Conservation (phyloP, 92 coral and sea anemone genomes). For the Paragorgia papillata region DNA sequence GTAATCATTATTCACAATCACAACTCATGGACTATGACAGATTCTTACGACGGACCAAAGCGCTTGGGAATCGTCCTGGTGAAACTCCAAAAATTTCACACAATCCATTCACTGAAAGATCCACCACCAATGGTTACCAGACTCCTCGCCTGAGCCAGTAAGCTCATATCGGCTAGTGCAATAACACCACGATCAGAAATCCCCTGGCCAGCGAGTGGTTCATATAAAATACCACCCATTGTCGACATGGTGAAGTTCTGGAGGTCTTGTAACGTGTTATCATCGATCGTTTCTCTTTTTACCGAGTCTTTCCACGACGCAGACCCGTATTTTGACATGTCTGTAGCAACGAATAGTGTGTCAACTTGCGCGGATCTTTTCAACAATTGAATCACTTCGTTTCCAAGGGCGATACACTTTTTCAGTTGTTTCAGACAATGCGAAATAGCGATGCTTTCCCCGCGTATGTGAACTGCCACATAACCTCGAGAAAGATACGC, state of each 20-base stretch:
- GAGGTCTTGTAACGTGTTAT: slow-evolving; percentile 41
- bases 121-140: slow-evolving; percentile 88
- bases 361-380: slow-evolving; percentile 25
- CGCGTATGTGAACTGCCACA: slow-evolving; percentile 80
- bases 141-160: slow-evolving; percentile 72
- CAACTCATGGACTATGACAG: slow-evolving; percentile 4
- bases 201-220: slow-evolving; percentile 59
- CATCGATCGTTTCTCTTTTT: background rate
- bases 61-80: slow-evolving; percentile 20
- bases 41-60: slow-evolving; percentile 16
- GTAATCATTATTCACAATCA: background rate
- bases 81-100: slow-evolving; percentile 72
- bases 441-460: slow-evolving; percentile 81
- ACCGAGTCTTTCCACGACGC: slow-evolving; percentile 59
- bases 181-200: slow-evolving; percentile 80
- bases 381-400: slow-evolving; percentile 54
- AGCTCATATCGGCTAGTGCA: slow-evolving; percentile 82
- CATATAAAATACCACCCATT: slow-evolving; percentile 40
- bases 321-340: slow-evolving; percentile 80
- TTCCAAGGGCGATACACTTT: slow-evolving; percentile 62
- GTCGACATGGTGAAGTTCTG: slow-evolving; percentile 52
- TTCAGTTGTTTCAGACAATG: slow-evolving; percentile 67
- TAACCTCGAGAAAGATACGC: slow-evolving; percentile 44
- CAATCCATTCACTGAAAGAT: slow-evolving; percentile 90
- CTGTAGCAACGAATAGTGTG: slow-evolving; percentile 79